Evolutionary conservation across 2,888 invertebrate species (phyloP), one percentile per base, ranked within the genome.

Genomic region (Neuroscelio doddi): DNA sequence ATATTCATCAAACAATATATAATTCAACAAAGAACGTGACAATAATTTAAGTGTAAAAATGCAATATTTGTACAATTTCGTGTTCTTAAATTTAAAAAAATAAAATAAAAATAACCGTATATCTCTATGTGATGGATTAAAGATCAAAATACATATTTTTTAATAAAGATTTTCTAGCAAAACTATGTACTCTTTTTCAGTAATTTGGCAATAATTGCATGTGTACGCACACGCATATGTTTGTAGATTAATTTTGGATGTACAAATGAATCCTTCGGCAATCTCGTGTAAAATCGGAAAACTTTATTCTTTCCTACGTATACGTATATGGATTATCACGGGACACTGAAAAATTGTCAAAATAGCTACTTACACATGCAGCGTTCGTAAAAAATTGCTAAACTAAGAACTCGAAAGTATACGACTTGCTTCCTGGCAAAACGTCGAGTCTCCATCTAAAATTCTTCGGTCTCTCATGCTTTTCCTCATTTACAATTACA

Each of bases 391-490:
- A 64, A 64, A 64, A 50, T 41, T 59, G 29, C 32, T 52, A 36
- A 38, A 52, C 51, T 56, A 61, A 38, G 41, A 41, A 38, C 26
- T 55, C 53, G 53, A 64, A 64, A 49, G 34, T 57, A 45, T 56
- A 51, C 52, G 16, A 46, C 45, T 45, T 42, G 53, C 53, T n/a
- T n/a, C n/a, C n/a, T 64, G 64, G 58, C 64, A 64, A 53, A 64
- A 49, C 39, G 39, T 46, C 53, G 8, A 64, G 10, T 30, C 17
- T 45, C 3, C 10, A 16, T 27, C 39, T 17, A 16, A 39, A 39
- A 39, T 17, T 17, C 39, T 9, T n/a, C 9, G 1, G n/a, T n/a
- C n/a, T n/a, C n/a, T n/a, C n/a, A n/a, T n/a, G n/a, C n/a, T n/a
- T n/a, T n/a, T n/a, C n/a, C n/a, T n/a, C n/a, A n/a, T n/a, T n/a